These are phyloP conservation scores for Cantharis nigra DNA, from an alignment of 2,888 invertebrate genomes.

Conservation along the genomic window DNA sequence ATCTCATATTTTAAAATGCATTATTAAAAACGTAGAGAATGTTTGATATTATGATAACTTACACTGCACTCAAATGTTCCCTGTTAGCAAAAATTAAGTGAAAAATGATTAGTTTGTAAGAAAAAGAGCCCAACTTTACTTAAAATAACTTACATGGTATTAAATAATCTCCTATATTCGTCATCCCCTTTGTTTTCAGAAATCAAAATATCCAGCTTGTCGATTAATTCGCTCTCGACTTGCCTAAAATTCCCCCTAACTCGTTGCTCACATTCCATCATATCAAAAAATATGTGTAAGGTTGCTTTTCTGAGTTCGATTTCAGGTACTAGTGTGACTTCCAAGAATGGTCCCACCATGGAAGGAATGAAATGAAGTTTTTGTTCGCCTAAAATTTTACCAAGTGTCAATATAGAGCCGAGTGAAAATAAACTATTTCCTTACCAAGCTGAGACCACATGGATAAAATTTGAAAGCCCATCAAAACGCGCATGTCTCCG, in stretches of 20 bases:
- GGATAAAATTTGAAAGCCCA: constrained; percentile 89
- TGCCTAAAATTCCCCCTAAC: constrained; percentile 85
- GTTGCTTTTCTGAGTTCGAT: constrained; percentile 85
- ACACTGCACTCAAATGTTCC: constrained; percentile 93
- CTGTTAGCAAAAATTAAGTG: constrained; percentile 56
- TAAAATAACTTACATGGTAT: constrained; percentile 88
- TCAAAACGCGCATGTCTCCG: constrained; percentile 88
- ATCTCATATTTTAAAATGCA: neutral
- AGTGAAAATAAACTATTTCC: constrained; percentile 2
- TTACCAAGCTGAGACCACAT: constrained; percentile 88
- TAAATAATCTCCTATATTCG: constrained; percentile 90
- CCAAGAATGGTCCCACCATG: constrained; percentile 91
- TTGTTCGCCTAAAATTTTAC: constrained; percentile 66
- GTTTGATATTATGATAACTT: constrained; percentile 60
- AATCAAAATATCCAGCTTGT: constrained; percentile 89
- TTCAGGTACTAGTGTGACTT: constrained; percentile 90
- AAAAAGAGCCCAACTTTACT: neutral
- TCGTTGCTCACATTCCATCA: constrained; percentile 91
- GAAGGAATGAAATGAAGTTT: constrained; percentile 89
- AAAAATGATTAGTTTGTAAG: constrained; percentile 7
- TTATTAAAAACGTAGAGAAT: neutral
- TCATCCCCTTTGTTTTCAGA: constrained; percentile 94
- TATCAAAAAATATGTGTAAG: constrained; percentile 89
- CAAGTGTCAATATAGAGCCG: too few relatives aligned
- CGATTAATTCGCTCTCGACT: constrained; percentile 92